These are phyloP conservation scores for Sebastes taczanowskii DNA, from an alignment of 2,797 vertebrate species.

Conservation along the genomic window DNA sequence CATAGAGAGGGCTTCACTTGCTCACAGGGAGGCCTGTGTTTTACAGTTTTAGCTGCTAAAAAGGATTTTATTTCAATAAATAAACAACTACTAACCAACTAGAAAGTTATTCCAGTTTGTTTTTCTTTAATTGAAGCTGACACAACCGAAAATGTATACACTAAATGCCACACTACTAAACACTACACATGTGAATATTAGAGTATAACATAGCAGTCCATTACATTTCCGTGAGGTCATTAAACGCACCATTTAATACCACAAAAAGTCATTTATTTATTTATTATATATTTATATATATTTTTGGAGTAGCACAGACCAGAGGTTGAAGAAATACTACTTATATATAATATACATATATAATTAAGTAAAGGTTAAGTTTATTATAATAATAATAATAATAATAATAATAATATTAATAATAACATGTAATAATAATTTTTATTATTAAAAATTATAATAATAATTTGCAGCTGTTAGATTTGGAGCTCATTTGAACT, in stretches of 20 bases:
- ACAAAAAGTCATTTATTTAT: conserved; percentile 13
- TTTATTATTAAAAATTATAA: too few relatives aligned
- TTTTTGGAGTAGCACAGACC: too few relatives aligned
- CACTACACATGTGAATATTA: background rate
- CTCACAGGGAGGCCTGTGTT: conserved; percentile 34
- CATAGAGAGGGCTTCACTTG: conserved; percentile 31
- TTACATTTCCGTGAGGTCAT: conserved; percentile 34
- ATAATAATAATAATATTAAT: too few relatives aligned
- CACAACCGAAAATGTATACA: background rate
- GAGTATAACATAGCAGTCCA: background rate
- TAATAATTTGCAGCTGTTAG: too few relatives aligned
- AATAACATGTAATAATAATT: too few relatives aligned
- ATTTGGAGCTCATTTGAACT: too few relatives aligned
- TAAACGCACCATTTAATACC: conserved; percentile 61
- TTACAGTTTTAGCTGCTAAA: background rate
- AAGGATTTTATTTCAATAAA: background rate
- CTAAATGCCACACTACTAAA: background rate
- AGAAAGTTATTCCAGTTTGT: conserved; percentile 15
- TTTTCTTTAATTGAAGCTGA: background rate
- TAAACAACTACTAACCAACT: background rate
- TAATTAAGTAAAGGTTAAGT: too few relatives aligned
- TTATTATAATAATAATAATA: too few relatives aligned
- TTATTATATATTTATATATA: too few relatives aligned
- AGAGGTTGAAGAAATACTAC: too few relatives aligned
- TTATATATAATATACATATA: too few relatives aligned